Evolutionary conservation across 2,113 vertebrate species (phyloP).

Genomic region (Stercorarius parasiticus): DNA sequence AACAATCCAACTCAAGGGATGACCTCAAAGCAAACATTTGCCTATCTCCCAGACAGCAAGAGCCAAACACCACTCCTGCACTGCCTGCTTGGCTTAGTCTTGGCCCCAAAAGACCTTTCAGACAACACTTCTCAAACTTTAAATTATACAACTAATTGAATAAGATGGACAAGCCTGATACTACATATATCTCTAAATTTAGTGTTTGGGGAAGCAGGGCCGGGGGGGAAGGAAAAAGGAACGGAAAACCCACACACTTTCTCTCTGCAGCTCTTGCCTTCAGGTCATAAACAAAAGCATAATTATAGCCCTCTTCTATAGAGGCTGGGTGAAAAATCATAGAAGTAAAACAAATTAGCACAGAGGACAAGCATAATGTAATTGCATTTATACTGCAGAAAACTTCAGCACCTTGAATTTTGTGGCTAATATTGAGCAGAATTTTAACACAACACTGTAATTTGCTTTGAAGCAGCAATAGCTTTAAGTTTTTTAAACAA

Average conservation of each 20-base stretch:
- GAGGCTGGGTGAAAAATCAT: too few species aligned
- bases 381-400: not conserved
- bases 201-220: rapidly evolving
- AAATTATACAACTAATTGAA: not conserved
- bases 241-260: rapidly evolving
- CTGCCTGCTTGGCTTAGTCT: not conserved
- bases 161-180: not conserved
- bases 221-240: not conserved
- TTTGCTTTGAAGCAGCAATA: not conserved
- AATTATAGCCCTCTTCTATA: not conserved
- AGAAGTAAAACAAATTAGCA: not conserved
- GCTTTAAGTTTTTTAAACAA: not conserved
- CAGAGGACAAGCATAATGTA: not conserved
- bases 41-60: not conserved
- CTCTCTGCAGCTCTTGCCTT: not conserved
- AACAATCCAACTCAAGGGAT: rapidly evolving
- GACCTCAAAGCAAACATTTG: not conserved
- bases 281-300: not conserved
- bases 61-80: not conserved
- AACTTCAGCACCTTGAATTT: not conserved
- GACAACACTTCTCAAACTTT: not conserved
- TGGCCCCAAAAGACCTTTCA: not conserved
- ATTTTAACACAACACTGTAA: not conserved
- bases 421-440: not conserved
- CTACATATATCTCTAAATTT: not conserved